phyloP scores from a whole-genome alignment of 2,113 vertebrate genomes.

The Gadus macrocephalus region DNA sequence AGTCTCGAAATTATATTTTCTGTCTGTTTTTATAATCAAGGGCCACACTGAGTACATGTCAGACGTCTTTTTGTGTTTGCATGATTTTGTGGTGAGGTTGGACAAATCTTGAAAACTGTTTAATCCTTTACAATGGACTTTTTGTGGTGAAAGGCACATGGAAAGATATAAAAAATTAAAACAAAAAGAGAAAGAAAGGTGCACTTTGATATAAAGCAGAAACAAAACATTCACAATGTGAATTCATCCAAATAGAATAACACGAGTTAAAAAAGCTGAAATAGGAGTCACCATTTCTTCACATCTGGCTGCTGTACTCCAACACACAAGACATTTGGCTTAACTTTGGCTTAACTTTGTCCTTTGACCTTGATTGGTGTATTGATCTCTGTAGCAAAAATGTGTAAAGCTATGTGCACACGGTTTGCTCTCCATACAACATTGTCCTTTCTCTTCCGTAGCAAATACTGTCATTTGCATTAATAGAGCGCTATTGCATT shows the following conservation, averaged over 20 bases:
- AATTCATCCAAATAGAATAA: conserved; percentile 29
- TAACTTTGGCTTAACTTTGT: conserved; percentile 5
- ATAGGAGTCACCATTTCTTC: background rate
- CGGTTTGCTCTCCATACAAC: no score
- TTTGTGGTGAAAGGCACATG: conserved; percentile 10
- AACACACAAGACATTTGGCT: background rate
- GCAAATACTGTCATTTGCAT: background rate
- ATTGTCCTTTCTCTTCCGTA: background rate
- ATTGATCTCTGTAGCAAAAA: background rate
- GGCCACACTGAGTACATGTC: background rate
- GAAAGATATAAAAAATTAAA: conserved; percentile 7
- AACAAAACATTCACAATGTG: conserved; percentile 37
- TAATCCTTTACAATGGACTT: conserved; percentile 6
- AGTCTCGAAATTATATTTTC: background rate
- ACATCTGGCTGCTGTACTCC: background rate
- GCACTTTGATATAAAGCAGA: conserved; percentile 34
- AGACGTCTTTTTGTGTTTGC: background rate
- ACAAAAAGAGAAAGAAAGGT: conserved; percentile 28
- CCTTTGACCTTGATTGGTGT: conserved; percentile 7
- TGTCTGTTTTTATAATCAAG: background rate
- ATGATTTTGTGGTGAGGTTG: background rate
- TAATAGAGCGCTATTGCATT: background rate
- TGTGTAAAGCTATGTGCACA: background rate
- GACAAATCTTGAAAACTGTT: conserved; percentile 14
- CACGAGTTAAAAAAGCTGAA: background rate